A percentile compares a stretch with the other conserved stretches of the same genome.
phyloP scores from a whole-genome alignment of 2,113 vertebrate species.

The Neoarius graeffei region DNA sequence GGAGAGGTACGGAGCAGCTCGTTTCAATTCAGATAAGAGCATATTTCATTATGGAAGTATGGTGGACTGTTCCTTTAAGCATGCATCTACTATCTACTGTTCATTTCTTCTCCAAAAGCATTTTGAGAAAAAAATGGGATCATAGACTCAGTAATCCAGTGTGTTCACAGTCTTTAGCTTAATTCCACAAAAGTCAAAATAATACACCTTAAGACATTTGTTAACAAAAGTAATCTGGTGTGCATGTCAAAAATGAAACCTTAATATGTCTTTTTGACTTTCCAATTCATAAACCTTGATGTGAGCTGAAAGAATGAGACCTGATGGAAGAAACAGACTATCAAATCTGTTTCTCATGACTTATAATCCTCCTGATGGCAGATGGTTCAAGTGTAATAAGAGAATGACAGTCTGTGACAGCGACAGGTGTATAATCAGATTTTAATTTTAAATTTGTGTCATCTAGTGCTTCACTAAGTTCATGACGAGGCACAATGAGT shows the following conservation, averaged over 20 bases:
- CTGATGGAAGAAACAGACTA: background rate
- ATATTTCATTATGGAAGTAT: too few relatives aligned
- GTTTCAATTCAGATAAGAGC: too few relatives aligned
- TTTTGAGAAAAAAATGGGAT: background rate
- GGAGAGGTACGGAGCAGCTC: too few relatives aligned
- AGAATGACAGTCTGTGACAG: slow-evolving; percentile 9
- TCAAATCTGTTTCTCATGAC: background rate
- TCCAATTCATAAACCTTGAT: background rate
- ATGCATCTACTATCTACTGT: background rate
- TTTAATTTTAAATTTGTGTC: background rate
- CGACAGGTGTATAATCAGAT: slow-evolving; percentile 11
- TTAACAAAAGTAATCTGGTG: too few relatives aligned
- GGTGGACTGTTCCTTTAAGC: too few relatives aligned
- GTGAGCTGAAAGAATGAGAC: background rate
- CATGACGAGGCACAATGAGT: background rate
- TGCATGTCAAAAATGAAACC: background rate
- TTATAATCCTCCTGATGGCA: background rate
- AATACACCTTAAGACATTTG: background rate
- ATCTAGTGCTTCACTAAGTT: background rate
- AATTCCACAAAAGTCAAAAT: background rate
- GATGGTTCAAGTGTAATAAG: background rate
- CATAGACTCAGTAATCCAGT: background rate
- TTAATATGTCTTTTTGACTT: background rate
- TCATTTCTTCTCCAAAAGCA: background rate
- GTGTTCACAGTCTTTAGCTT: background rate